phyloP scores from a whole-genome alignment of 2,113 vertebrate species.

The Porphyrio hochstetteri region DNA sequence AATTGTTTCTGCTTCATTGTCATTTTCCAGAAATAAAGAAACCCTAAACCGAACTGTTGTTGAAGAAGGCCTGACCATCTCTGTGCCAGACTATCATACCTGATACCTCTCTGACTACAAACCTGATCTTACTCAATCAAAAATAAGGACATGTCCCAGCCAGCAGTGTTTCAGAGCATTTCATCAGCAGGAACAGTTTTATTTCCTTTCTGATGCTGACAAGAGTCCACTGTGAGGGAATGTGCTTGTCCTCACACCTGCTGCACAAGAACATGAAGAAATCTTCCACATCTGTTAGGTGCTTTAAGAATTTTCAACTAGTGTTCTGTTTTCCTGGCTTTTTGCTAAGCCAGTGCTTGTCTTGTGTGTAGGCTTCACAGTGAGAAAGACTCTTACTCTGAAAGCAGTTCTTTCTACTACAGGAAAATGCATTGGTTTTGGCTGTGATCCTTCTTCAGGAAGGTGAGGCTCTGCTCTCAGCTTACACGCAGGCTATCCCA shows the following conservation, averaged over 20 bases:
- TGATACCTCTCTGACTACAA: neutral
- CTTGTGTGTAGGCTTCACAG: neutral
- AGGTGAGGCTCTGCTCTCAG: slow-evolving; percentile 2
- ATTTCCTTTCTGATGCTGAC: neutral
- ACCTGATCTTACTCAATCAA: neutral
- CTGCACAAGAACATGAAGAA: neutral
- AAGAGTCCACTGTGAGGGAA: neutral
- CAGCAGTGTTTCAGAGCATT: neutral
- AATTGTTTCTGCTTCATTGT: neutral
- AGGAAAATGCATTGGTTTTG: neutral
- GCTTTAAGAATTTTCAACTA: neutral
- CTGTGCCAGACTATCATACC: neutral
- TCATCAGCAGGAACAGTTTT: neutral
- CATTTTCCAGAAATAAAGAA: neutral
- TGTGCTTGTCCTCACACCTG: slow-evolving; percentile 11
- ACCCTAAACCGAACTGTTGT: neutral
- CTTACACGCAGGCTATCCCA: neutral
- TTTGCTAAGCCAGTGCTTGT: neutral
- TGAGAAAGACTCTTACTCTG: slow-evolving; percentile 1
- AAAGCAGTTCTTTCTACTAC: neutral
- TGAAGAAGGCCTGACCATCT: neutral
- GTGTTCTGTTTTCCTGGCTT: neutral
- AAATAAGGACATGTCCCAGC: neutral
- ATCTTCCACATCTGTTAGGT: neutral
- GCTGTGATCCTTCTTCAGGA: slow-evolving; percentile 5